Evolutionary conservation across 1,140 invertebrate genomes (phyloP), one percentile per base, ranked within the genome.

Genomic region (Solenopsis fugax): DNA sequence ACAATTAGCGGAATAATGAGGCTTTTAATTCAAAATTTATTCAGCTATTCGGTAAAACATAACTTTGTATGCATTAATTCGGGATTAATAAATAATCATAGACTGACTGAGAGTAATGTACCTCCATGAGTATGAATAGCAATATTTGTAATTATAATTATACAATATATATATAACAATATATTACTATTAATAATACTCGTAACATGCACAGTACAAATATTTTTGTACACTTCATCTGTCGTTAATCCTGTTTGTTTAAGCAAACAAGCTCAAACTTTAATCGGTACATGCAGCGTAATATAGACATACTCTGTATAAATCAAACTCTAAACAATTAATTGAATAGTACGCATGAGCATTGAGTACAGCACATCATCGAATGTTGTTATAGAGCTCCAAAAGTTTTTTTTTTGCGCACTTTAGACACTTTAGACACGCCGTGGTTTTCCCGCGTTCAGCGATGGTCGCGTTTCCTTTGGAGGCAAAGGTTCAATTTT

Each of bases 401-500:
- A 29, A 50, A 54, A 18, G 16, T 13, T 6, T 16, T 9, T 54
- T 80, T 81, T 41, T 21, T 10, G 12, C 9, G 13, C 13, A 52
- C 29, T 37, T 60, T 29, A 9, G 13, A 60, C 54, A 62, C 16
- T 41, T 81, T 37, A 81, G 48, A 71, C 34, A 69, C 48, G 16
- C n/a, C 48, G 50, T n/a, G 18, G 50, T 54, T 81, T 54, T 82
- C 56, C 67, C 52, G 65, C 37, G 54, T 81, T 56, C n/a, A 45
- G 69, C 45, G 45, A 71, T 41, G 18, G 21, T 82, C 56, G 62
- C 48, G 78, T 89, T 90, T 90, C 73, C 86, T 89, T 90, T 85
- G 13, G 76, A 71, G 65, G 75, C 52, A 78, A 90, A 86, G 89
- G 67, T 90, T 91, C 82, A 91, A 91, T 90, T 90, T 86, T 86